Base-by-base conservation (phyloP, 2,797 vertebrate genomes). In the Poecile montanus region DNA sequence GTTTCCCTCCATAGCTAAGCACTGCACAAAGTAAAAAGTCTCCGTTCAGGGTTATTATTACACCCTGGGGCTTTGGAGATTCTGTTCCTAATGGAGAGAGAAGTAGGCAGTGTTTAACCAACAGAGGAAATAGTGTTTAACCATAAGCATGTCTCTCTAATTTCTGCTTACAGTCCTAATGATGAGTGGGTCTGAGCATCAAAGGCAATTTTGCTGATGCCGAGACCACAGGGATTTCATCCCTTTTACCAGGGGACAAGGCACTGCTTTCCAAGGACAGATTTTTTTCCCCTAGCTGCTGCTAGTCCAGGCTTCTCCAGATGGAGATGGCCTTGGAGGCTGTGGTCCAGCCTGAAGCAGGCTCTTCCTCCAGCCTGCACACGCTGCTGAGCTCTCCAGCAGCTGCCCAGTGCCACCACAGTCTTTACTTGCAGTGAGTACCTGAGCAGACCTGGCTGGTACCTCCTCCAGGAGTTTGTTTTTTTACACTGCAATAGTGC, bases 41-140 rank as follows among this genome's bases (percentile, higher is more conserved):
- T 86, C 54, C 0, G 0, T 62, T 91, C 18, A 12, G 77, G 40
- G 57, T 77, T 88, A 42, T 66, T 91, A 63, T 91, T 66, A 82
- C 83, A 71, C 42, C 36, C 34, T 0, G 3, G 67, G 44, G 90
- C 80, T 87, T 86, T 65, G 80, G 83, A 87, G 80, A 40, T 57
- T n/a, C 60, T 95, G 48, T 45, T 48, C 38, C 83, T 96, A 91
- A 84, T 48, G 77, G 67, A 87, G 57, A 58, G 42, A 81, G 71
- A 93, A 87, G 57, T 51, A 90, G 51, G 68, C 30, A 45, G 91
- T 87, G 83, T 94, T 96, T 94, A 96, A 90, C 85, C 79, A 94
- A 85, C 80, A 94, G 83, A 82, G 48, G 89, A 95, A 90, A 91
- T 13, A 38, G 34, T 63, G 88, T 93, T 96, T 96, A 94, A 86